Evolutionary conservation across 2,888 invertebrate species (phyloP).

Genomic region (Allacma fusca): DNA sequence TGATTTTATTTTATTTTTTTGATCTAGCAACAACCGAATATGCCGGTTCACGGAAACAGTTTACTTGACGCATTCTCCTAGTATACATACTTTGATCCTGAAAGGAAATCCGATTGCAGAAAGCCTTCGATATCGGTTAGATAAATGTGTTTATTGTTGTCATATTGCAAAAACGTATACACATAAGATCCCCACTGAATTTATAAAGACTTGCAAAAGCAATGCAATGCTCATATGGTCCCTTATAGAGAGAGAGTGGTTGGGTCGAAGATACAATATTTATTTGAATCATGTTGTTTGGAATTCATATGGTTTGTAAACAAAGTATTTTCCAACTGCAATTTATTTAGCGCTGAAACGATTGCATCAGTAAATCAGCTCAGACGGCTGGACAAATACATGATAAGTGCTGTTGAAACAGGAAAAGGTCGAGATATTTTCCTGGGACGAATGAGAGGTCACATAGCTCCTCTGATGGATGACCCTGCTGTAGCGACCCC

Average conservation of each 20-base stretch:
- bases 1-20: too few relatives aligned
- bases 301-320: too few relatives aligned
- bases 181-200: neutral
- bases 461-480: neutral
- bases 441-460: constrained; percentile 18
- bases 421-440: constrained; percentile 8
- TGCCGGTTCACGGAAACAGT: neutral
- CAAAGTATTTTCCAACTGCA: too few relatives aligned
- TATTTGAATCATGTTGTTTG: too few relatives aligned
- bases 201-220: too few relatives aligned
- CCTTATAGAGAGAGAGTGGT: too few relatives aligned
- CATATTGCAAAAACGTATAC: neutral
- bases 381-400: neutral
- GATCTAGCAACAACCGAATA: constrained; percentile 1
- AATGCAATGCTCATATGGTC: too few relatives aligned
- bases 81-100: neutral
- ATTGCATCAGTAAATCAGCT: too few relatives aligned
- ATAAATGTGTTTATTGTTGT: too few relatives aligned
- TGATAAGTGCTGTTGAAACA: neutral
- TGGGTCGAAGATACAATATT: too few relatives aligned
- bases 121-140: neutral
- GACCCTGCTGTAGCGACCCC: constrained; percentile 15
- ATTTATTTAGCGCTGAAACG: too few relatives aligned
- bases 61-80: constrained; percentile 24
- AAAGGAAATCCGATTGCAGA: constrained; percentile 13